Percentiles rank a stretch among this genome's conserved stretches.
phyloP scores from a whole-genome alignment of 2,113 vertebrate species.

The Ageneiosus marmoratus region DNA sequence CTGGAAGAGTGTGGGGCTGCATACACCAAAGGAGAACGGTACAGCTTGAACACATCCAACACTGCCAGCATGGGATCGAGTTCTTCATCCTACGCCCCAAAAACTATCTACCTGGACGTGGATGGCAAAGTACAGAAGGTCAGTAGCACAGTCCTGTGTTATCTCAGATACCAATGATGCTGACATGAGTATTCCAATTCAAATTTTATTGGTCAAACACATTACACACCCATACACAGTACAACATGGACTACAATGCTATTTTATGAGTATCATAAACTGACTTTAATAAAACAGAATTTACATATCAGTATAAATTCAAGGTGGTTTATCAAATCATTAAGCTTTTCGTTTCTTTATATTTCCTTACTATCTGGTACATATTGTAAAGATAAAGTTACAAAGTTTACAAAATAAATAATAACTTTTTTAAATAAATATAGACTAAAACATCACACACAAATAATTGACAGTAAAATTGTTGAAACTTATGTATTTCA shows the following conservation, averaged over 20 bases:
- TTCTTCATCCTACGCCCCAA: conserved; percentile 72
- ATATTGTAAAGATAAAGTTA: background rate
- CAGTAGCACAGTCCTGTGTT: conserved; percentile 17
- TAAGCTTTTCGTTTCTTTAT: background rate
- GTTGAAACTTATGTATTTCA: no score
- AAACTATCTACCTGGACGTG: conserved; percentile 75
- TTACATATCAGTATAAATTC: background rate
- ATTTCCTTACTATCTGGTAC: background rate
- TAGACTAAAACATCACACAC: background rate
- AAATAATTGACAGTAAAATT: no score
- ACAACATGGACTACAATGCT: background rate
- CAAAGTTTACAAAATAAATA: background rate
- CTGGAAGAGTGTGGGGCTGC: conserved; percentile 38
- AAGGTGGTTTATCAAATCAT: background rate
- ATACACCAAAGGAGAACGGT: conserved; percentile 40
- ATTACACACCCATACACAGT: background rate
- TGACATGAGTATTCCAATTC: background rate
- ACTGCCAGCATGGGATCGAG: conserved; percentile 73
- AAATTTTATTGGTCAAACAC: background rate
- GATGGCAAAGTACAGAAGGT: conserved; percentile 78
- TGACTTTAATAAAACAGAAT: background rate
- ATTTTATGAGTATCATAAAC: background rate
- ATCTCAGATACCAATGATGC: background rate
- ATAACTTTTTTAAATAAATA: background rate
- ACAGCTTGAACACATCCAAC: conserved; percentile 10